Percentiles rank a stretch among this genome's conserved stretches.
phyloP scores from a whole-genome alignment of 2,797 vertebrate species.

The Siniperca scherzeri region DNA sequence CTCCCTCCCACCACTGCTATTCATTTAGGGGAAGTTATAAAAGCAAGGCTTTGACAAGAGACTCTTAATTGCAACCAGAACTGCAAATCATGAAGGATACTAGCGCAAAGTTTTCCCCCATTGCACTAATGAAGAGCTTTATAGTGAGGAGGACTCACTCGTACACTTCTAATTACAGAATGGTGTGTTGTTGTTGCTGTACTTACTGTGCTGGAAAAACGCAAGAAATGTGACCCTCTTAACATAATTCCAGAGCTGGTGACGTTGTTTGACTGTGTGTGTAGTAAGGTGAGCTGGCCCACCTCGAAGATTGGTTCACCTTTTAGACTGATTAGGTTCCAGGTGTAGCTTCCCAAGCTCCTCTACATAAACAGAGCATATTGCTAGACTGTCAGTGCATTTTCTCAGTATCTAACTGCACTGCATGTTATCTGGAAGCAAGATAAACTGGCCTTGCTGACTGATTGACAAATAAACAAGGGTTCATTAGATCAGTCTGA shows the following conservation, averaged over 20 bases:
- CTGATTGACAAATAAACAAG: not conserved
- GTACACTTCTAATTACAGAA: constrained; percentile 42
- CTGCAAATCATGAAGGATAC: constrained; percentile 59
- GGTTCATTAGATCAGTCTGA: not conserved
- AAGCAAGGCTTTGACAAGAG: constrained; percentile 63
- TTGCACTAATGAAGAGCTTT: constrained; percentile 69
- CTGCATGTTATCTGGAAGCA: not conserved
- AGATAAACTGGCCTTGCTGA: not conserved
- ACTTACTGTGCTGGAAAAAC: constrained; percentile 23
- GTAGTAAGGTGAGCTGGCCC: constrained; percentile 1
- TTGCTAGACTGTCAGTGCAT: not conserved
- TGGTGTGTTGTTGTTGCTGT: not conserved
- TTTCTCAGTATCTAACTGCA: not conserved
- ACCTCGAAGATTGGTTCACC: not conserved
- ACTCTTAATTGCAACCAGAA: constrained; percentile 74
- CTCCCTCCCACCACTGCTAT: constrained; percentile 35
- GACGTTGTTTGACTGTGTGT: not conserved
- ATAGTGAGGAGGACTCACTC: constrained; percentile 40
- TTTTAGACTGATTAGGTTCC: not conserved
- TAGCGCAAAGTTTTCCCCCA: constrained; percentile 49
- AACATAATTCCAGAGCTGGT: not conserved
- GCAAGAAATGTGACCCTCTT: not conserved
- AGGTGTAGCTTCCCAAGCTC: not conserved
- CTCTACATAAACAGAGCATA: not conserved
- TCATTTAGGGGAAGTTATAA: constrained; percentile 69